Conservation (phyloP, 2,113 vertebrate species). For the Lichenostomus cassidix region DNA sequence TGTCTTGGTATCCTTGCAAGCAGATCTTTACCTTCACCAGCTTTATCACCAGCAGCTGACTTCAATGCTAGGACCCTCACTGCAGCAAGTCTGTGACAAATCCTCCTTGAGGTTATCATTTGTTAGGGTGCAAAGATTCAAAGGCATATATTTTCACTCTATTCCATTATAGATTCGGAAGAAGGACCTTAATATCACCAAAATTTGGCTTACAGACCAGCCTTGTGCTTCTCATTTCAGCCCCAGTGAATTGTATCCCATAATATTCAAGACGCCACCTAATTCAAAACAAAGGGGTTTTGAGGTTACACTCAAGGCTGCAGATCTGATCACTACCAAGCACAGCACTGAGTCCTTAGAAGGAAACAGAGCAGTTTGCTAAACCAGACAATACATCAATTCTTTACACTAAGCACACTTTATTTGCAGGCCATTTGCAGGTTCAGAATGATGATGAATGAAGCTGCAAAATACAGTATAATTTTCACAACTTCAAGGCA, state of each 20-base stretch:
- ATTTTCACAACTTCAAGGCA: not conserved
- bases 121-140: not conserved
- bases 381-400: not conserved
- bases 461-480: not conserved
- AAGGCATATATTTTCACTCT: not conserved
- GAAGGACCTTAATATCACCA: not conserved
- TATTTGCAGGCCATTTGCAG: constrained; percentile 14
- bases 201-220: not conserved
- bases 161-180: not conserved
- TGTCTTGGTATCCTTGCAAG: not conserved
- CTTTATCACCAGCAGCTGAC: not conserved
- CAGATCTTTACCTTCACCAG: not conserved
- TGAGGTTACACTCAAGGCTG: not conserved
- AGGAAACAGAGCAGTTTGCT: not conserved
- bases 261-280: not conserved
- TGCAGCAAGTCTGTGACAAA: not conserved
- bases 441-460: not conserved
- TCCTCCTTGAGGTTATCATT: not conserved
- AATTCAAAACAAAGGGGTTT: not conserved
- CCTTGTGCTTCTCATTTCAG: not conserved
- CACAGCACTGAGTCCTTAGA: not conserved
- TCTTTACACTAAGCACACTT: not conserved
- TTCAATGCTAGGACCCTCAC: not conserved
- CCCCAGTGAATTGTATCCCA: not conserved
- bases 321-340: not conserved